Percentiles rank a stretch among this genome's conserved stretches.
phyloP scores from a whole-genome alignment of 2,113 vertebrate genomes.

The Herpailurus yagouaroundi region DNA sequence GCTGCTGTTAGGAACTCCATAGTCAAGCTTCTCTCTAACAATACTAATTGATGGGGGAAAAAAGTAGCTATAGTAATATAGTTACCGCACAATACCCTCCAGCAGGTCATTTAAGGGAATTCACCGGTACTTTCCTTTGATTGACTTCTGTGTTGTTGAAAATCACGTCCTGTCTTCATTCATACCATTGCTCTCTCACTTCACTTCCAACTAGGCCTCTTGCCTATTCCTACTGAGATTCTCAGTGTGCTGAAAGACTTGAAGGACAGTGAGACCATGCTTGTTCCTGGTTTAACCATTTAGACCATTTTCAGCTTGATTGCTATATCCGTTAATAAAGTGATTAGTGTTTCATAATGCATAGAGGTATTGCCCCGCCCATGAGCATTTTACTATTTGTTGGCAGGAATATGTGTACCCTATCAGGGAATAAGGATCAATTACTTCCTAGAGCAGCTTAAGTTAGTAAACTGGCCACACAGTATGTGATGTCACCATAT shows the following conservation, averaged over 20 bases:
- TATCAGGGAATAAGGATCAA: constrained; percentile 81
- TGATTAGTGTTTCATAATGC: constrained; percentile 77
- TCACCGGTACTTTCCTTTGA: constrained; percentile 56
- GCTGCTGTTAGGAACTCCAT: constrained; percentile 49
- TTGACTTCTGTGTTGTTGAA: constrained; percentile 58
- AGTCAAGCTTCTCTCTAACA: constrained; percentile 75
- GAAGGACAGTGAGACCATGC: constrained; percentile 42
- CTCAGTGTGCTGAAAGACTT: constrained; percentile 36
- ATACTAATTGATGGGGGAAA: constrained; percentile 73
- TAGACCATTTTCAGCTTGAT: constrained; percentile 43
- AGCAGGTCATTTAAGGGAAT: constrained; percentile 65
- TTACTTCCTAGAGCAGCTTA: constrained; percentile 78
- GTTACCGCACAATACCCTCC: constrained; percentile 60
- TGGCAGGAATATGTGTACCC: constrained; percentile 63
- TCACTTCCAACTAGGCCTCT: constrained; percentile 52
- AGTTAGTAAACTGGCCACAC: constrained; percentile 83
- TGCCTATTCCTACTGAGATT: constrained; percentile 58
- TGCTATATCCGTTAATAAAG: constrained; percentile 57
- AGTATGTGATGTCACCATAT: constrained; percentile 62
- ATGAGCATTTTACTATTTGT: constrained; percentile 65
- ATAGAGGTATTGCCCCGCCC: constrained; percentile 65
- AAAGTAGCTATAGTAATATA: constrained; percentile 57
- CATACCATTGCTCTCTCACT: constrained; percentile 60
- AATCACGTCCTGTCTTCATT: constrained; percentile 57
- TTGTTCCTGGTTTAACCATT: constrained; percentile 70